Base-by-base conservation (phyloP, 2,113 vertebrate species). In the Peromyscus polionotus region DNA sequence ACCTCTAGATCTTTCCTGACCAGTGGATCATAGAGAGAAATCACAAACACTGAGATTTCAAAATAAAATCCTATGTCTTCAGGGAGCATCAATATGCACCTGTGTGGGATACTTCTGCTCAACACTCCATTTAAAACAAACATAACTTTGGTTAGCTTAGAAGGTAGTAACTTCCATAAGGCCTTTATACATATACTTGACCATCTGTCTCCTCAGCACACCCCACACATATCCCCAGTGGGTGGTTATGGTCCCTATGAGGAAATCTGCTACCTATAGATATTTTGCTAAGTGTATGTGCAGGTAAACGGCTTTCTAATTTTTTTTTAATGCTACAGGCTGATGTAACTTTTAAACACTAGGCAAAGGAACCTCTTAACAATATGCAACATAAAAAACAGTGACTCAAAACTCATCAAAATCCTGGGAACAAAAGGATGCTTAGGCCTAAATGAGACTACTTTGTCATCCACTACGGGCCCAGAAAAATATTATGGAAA, bases 381-480 rank as follows among this genome's bases (percentile, higher is more conserved):
- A 26, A 0, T 26, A 59, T 24, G 22, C 4, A 83, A 63, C 24
- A 42, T 42, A 42, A 42, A 39, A 63, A 63, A 42, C 3, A 28
- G n/a, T 42, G 57, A 63, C 7, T 42, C 7, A 63, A 17, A 63
- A 84, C 12, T 63, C 81, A 84, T 63, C 57, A 63, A 63, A 84
- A 42, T 42, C 1, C 11, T 61, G 24, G 6, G 24, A 39, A 24
- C 22, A 63, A 7, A 61, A 26, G 36, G 59, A 83, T 61, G 19
- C 2, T 83, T 22, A 39, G 57, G 12, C 20, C 2, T 83, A 59
- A n/a, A 59, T 39, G 20, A 83, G 10, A 39, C 20, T 14, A 61
- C 20, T 39, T 3, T 26, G 61, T 61, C 36, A 63, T 39, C n/a
- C 0, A 39, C n/a, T 63, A 0, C 4, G 51, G 4, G 6, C 1